These are phyloP conservation scores for Brachionus plicatilis DNA, from an alignment of 1,140 invertebrate genomes.

Conservation along the genomic window DNA sequence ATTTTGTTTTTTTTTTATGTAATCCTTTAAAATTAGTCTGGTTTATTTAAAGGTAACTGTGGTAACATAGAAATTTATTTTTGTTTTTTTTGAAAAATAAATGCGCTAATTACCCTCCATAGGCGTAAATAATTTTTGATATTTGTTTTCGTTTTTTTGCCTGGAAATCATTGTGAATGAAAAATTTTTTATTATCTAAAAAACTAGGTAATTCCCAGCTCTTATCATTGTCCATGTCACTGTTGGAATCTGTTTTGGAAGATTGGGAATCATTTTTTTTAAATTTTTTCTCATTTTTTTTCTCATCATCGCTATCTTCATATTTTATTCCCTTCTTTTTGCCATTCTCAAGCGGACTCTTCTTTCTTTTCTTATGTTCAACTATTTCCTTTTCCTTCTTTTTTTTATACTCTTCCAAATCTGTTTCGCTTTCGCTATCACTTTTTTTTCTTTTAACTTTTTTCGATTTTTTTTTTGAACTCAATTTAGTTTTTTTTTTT, in stretches of 20 bases:
- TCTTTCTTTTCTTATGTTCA: background rate
- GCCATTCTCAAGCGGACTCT: background rate
- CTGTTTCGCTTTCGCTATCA: background rate
- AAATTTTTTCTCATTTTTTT: background rate
- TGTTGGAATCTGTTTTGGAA: constrained; percentile 18
- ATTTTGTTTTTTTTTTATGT: background rate
- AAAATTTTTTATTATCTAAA: constrained; percentile 17
- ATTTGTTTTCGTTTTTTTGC: background rate
- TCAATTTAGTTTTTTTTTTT: background rate
- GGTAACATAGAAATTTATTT: background rate
- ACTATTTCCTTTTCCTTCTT: background rate
- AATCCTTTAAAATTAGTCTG: background rate
- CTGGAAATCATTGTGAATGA: background rate
- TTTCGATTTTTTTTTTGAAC: background rate
- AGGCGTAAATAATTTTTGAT: constrained; percentile 15
- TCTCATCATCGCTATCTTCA: background rate
- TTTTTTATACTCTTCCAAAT: constrained; percentile 37
- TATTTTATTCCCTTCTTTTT: background rate
- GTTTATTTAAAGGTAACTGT: background rate
- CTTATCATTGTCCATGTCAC: background rate
- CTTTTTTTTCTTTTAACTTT: constrained; percentile 8
- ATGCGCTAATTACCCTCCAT: constrained; percentile 2
- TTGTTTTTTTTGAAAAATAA: background rate
- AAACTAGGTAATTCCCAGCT: constrained; percentile 29
- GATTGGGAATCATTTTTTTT: background rate